Conservation (phyloP, 2,113 vertebrate genomes). For the Engraulis encrasicolus region DNA sequence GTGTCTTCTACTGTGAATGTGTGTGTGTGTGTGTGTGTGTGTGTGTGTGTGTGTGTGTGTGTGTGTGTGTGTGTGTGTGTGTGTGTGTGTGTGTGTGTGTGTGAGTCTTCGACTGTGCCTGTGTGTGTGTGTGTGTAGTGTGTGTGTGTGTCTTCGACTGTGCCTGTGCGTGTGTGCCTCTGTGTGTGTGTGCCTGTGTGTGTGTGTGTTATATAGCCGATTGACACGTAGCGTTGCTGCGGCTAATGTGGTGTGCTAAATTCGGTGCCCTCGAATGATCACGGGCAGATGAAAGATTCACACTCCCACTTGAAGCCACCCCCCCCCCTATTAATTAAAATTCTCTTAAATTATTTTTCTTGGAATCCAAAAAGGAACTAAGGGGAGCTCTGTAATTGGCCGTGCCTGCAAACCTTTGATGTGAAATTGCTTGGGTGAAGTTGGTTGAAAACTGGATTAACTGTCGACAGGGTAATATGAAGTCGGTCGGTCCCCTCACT, state of each 20-base stretch:
- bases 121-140: no score
- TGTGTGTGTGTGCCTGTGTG: no score
- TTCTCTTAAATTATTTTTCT: constrained; percentile 63
- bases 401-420: constrained; percentile 68
- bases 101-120: no score
- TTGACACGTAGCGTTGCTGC: background rate
- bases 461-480: constrained; percentile 65
- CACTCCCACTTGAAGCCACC: constrained; percentile 48
- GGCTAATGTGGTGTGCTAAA: constrained; percentile 15
- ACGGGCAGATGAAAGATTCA: constrained; percentile 54
- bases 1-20: no score
- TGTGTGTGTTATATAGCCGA: no score
- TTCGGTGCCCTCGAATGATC: constrained; percentile 40
- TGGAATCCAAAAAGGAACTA: constrained; percentile 57
- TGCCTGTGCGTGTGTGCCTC: no score
- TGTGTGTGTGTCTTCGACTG: no score
- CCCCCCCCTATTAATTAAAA: constrained; percentile 66
- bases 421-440: constrained; percentile 70
- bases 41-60: no score
- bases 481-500: constrained; percentile 55
- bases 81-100: no score
- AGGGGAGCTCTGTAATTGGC: constrained; percentile 67
- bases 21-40: no score
- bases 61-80: no score
- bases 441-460: constrained; percentile 68